These are phyloP conservation scores for Reinhardtius hippoglossoides DNA, from an alignment of 2,113 vertebrate genomes.

Conservation along the genomic window DNA sequence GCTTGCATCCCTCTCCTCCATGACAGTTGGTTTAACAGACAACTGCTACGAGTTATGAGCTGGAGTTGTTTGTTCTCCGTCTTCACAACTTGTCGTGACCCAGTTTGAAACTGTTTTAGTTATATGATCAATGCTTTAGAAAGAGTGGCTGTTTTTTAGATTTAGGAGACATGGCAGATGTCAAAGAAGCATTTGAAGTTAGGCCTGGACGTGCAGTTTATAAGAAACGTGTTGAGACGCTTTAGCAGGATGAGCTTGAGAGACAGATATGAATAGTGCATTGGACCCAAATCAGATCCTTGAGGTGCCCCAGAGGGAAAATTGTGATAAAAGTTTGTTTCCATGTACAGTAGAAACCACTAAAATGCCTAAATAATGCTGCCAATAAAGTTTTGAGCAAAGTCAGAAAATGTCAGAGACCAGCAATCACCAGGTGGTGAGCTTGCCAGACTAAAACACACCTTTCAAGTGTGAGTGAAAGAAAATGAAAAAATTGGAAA, in stretches of 20 bases:
- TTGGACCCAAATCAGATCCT: not conserved
- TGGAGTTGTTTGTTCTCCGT: no score
- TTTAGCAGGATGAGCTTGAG: not conserved
- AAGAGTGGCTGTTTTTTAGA: not conserved
- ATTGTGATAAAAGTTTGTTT: no score
- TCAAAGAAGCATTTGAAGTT: not conserved
- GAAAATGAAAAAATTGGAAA: not conserved
- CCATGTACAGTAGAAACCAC: no score
- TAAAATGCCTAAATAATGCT: no score
- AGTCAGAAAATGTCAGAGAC: no score
- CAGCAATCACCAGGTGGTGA: not conserved
- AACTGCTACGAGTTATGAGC: no score
- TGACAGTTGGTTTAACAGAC: no score
- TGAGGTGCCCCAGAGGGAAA: not conserved
- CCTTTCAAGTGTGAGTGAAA: not conserved
- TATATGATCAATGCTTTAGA: no score
- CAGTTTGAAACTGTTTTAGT: no score
- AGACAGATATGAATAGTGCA: not conserved
- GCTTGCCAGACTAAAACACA: not conserved
- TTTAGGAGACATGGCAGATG: not conserved
- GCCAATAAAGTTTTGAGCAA: no score
- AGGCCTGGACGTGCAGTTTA: not conserved
- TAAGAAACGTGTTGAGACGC: not conserved
- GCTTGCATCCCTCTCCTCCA: no score
- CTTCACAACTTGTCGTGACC: no score